These are phyloP conservation scores for Cerceris rybyensis DNA, from an alignment of 2,888 invertebrate genomes.

Conservation along the genomic window DNA sequence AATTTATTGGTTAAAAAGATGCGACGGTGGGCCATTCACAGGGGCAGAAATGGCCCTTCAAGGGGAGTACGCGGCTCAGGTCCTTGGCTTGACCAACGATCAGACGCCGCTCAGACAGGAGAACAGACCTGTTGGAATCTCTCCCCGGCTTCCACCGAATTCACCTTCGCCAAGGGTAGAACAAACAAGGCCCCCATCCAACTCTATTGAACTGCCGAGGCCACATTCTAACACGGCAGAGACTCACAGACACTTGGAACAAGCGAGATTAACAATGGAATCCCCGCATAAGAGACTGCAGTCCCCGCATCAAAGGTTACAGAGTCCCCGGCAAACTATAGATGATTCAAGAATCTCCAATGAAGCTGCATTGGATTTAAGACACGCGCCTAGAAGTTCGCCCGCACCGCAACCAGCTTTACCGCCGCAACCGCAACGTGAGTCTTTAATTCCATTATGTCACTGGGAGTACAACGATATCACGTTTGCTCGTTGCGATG, in stretches of 20 bases:
- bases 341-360: conserved; percentile 74
- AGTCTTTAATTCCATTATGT: conserved; percentile 29
- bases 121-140: conserved; percentile 75
- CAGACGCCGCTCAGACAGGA: conserved; percentile 69
- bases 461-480: not conserved
- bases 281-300: conserved; percentile 78
- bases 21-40: conserved; percentile 94
- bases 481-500: too few relatives aligned
- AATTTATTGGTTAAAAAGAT: conserved; percentile 95
- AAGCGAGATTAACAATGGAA: conserved; percentile 77
- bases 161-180: conserved; percentile 77
- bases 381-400: conserved; percentile 78
- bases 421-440: conserved; percentile 77
- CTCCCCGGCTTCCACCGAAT: conserved; percentile 76
- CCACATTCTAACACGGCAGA: conserved; percentile 76
- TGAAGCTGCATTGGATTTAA: conserved; percentile 77
- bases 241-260: conserved; percentile 75
- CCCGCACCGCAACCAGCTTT: conserved; percentile 73
- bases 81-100: conserved; percentile 89
- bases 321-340: conserved; percentile 76
- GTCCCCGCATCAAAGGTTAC: conserved; percentile 78
- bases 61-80: conserved; percentile 96
- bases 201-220: conserved; percentile 75
- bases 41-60: conserved; percentile 94
- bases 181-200: conserved; percentile 75